Evolutionary conservation across 2,797 vertebrate genomes (phyloP).

Genomic region (Heliangelus exortis): DNA sequence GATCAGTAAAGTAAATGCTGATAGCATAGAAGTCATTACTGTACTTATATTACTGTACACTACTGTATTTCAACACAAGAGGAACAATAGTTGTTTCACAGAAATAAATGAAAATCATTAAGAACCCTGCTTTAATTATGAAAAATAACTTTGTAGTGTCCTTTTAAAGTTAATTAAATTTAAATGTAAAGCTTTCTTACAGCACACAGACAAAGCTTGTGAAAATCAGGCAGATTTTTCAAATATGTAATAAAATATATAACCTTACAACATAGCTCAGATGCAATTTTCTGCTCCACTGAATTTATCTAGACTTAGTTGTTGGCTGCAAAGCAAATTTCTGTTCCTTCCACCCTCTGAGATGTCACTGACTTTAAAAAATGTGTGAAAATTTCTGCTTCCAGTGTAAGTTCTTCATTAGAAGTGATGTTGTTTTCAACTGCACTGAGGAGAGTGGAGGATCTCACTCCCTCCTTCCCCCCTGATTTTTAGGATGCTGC

Average conservation of each 20-base stretch:
- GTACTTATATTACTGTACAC: background rate
- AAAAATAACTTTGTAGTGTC: conserved; percentile 37
- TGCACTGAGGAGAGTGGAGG: background rate
- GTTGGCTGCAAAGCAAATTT: conserved; percentile 56
- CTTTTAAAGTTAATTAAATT: conserved; percentile 57
- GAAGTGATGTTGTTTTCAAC: background rate
- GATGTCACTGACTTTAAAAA: conserved; percentile 52
- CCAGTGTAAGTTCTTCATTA: conserved; percentile 28
- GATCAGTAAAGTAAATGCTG: background rate
- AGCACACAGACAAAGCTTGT: conserved; percentile 4
- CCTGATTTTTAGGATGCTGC: background rate
- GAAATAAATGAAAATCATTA: background rate
- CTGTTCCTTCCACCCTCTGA: conserved; percentile 29
- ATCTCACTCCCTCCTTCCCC: background rate
- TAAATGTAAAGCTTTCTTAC: conserved; percentile 23
- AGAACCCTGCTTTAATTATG: background rate
- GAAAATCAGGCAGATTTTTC: conserved; percentile 48
- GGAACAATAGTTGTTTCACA: background rate
- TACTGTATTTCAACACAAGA: background rate
- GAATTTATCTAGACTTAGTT: conserved; percentile 63
- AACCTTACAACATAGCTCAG: conserved; percentile 42
- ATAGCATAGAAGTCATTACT: background rate
- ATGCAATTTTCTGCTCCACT: conserved; percentile 75
- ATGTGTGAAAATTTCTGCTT: conserved; percentile 34
- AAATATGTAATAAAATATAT: conserved; percentile 59